These are phyloP conservation scores for Reinhardtius hippoglossoides DNA, from an alignment of 2,113 vertebrate genomes.

Conservation along the genomic window DNA sequence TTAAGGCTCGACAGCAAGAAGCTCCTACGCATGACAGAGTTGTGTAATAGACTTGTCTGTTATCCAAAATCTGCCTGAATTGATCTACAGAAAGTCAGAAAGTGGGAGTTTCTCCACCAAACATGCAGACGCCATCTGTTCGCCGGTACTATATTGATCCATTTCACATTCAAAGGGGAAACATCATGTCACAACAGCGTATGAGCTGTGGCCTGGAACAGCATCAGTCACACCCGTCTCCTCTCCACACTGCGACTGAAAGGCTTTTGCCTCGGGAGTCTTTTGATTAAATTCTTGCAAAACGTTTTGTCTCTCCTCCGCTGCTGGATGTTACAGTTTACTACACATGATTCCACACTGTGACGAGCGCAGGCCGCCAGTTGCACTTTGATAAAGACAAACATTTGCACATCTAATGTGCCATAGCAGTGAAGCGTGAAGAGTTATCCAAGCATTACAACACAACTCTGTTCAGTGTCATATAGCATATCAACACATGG, in stretches of 20 bases:
- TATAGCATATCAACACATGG: too few species aligned
- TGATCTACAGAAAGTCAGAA: neutral
- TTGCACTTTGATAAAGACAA: neutral
- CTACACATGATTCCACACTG: constrained; percentile 19
- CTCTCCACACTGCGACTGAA: neutral
- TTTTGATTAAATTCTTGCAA: constrained; percentile 34
- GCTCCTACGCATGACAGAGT: neutral
- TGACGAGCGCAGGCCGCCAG: neutral
- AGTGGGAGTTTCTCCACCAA: neutral
- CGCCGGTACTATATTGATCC: constrained; percentile 23
- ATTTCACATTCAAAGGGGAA: constrained; percentile 24
- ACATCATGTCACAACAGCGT: constrained; percentile 15
- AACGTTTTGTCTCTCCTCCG: neutral
- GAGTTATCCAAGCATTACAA: neutral
- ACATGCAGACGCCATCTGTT: constrained; percentile 29
- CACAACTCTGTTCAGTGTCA: too few species aligned
- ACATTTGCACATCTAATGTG: constrained; percentile 9
- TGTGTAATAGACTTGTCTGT: too few species aligned
- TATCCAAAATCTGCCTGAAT: too few species aligned
- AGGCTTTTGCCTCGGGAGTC: neutral
- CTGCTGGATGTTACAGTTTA: neutral
- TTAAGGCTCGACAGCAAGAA: neutral
- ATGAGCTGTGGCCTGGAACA: constrained; percentile 49
- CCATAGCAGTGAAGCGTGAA: neutral
- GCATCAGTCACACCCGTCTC: constrained; percentile 44